Conservation (phyloP, 1,140 invertebrate species). For the Bombus polaris region DNA sequence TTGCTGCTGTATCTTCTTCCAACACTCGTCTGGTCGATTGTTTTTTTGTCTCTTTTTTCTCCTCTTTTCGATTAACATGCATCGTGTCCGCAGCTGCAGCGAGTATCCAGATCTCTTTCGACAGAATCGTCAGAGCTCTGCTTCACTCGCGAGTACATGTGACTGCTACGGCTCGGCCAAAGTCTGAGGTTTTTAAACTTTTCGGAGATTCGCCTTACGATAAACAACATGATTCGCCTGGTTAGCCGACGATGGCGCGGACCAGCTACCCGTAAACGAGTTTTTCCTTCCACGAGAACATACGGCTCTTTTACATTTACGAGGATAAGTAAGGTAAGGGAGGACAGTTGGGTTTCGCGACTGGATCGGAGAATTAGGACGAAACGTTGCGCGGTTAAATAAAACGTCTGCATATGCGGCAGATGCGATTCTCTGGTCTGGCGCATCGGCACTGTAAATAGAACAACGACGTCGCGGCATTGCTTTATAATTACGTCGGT, state of each 20-base stretch:
- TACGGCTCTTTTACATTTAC: too few species aligned
- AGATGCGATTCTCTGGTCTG: conserved; percentile 8
- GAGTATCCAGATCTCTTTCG: conserved; percentile 9
- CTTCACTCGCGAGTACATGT: neutral
- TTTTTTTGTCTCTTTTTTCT: neutral
- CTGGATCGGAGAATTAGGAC: neutral
- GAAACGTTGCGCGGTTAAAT: conserved; percentile 5
- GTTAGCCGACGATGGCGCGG: too few species aligned
- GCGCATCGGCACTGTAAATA: conserved; percentile 30
- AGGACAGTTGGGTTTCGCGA: neutral
- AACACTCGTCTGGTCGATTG: too few species aligned
- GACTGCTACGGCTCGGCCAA: neutral
- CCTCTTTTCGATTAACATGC: conserved; percentile 12
- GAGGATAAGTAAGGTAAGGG: too few species aligned
- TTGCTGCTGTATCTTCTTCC: neutral
- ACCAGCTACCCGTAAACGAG: too few species aligned
- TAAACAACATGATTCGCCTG: too few species aligned
- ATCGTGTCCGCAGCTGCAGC: neutral
- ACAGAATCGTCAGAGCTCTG: neutral
- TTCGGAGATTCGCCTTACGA: neutral
- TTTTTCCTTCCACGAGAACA: too few species aligned
- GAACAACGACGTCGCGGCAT: conserved; percentile 50
- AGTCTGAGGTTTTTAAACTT: neutral
- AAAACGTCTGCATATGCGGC: conserved; percentile 10
- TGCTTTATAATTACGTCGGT: conserved; percentile 64